These are phyloP conservation scores for Macropodus opercularis DNA, from an alignment of 2,797 vertebrate species.

Conservation along the genomic window DNA sequence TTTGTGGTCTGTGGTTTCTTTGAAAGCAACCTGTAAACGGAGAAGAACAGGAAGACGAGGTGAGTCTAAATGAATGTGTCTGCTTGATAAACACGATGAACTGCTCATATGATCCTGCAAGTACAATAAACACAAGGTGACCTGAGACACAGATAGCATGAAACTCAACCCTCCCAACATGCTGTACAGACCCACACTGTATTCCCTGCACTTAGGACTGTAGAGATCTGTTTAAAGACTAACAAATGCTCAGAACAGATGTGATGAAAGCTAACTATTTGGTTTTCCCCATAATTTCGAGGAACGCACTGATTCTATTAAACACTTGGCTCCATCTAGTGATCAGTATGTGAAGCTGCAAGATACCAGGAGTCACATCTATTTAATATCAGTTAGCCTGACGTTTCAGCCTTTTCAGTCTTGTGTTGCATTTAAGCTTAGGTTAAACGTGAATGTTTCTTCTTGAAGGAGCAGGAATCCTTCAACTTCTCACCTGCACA, in stretches of 20 bases:
- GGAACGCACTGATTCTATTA: constrained; percentile 7
- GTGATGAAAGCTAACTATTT: constrained; percentile 42
- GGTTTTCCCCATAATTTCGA: constrained; percentile 25
- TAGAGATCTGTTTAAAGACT: constrained; percentile 32
- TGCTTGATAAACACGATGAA: constrained; percentile 15
- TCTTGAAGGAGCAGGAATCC: too few species aligned
- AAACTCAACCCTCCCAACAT: not conserved
- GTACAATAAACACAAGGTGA: constrained; percentile 18
- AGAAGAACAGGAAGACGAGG: not conserved
- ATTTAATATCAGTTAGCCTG: too few species aligned
- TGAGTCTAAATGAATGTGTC: constrained; percentile 5
- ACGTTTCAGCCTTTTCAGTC: too few species aligned
- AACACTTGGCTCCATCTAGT: constrained; percentile 47
- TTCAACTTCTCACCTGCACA: not conserved
- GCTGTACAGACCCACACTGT: constrained; percentile 5
- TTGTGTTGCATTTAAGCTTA: not conserved
- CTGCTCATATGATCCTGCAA: constrained; percentile 1
- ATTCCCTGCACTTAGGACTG: constrained; percentile 28
- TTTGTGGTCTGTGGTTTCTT: not conserved
- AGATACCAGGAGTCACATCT: too few species aligned
- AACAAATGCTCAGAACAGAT: constrained; percentile 36
- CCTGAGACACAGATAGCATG: constrained; percentile 5
- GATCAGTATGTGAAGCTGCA: constrained; percentile 25
- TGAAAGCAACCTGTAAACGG: not conserved
- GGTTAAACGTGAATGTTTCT: not conserved